Base-by-base conservation (phyloP, 2,888 invertebrate species). In the Pyrgus malvae region DNA sequence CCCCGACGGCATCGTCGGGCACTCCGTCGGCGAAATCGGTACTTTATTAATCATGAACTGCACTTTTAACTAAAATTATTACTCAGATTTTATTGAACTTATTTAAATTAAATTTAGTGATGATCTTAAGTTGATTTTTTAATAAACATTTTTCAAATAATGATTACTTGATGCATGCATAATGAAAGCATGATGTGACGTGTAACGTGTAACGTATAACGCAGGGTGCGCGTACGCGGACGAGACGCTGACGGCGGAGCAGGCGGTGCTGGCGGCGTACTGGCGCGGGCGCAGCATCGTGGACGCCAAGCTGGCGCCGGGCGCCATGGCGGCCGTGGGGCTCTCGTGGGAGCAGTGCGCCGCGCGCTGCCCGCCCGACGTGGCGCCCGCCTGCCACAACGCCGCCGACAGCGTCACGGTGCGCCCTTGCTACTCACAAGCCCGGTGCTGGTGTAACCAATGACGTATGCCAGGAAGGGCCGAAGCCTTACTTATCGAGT, bases 1-100 rank as follows among this genome's bases (percentile, higher is more conserved):
- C 51, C 98, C 99, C 3, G 98, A 99, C 80, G 98, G 98, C 50
- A 97, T 99, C 73, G 92, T 99, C 48, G 99, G 99, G 0, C 99
- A 99, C 84, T 99, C 98, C 25, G 96, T 96, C 8, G 97, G 97
- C 27, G 98, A 98, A 88, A 91, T 96, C 66, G 95, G 95, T 78
- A 40, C 70, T 75, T 64, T 33, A n/a, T n/a, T n/a, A n/a, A n/a
- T n/a, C n/a, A n/a, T n/a, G n/a, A 6, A 33, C 8, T 25, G 5
- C 9, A 25, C 9, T 4, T 2, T 2, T 25, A 25, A 25, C 9
- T 25, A 9, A 25, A 9, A 25, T 7, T 9, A 25, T 25, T 9
- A 25, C 9, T 25, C 6, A 25, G 7, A 7, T n/a, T n/a, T n/a
- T n/a, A n/a, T n/a, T n/a, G n/a, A n/a, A n/a, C n/a, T n/a, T n/a